Evolutionary conservation across 1,140 invertebrate genomes (phyloP).

Genomic region (Gryllus bimaculatus): DNA sequence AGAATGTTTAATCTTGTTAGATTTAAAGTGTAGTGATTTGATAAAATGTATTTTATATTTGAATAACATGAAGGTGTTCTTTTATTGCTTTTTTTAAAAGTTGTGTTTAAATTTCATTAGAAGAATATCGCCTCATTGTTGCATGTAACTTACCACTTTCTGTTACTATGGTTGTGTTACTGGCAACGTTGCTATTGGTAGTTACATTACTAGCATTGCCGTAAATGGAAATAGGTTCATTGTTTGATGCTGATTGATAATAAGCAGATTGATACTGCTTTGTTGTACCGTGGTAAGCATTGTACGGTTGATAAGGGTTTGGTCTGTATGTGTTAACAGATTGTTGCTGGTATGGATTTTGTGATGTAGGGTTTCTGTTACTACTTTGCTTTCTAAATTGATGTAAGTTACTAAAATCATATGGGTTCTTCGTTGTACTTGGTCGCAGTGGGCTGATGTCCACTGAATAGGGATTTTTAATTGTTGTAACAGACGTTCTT

Average conservation of each 20-base stretch:
- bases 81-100: too few relatives aligned
- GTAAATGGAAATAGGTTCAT: not conserved
- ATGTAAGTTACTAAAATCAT: constrained; percentile 17
- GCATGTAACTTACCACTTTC: not conserved
- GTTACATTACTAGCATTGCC: not conserved
- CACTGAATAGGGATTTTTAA: not conserved
- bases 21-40: too few relatives aligned
- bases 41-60: too few relatives aligned
- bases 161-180: not conserved
- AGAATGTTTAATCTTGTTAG: too few relatives aligned
- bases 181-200: not conserved
- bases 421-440: constrained; percentile 19
- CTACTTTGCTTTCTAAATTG: constrained; percentile 7
- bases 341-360: not conserved
- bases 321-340: not conserved
- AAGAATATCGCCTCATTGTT: too few relatives aligned
- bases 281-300: not conserved
- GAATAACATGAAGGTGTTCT: too few relatives aligned
- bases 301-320: constrained; percentile 2
- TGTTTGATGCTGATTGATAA: constrained; percentile 7
- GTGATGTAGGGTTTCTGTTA: constrained; percentile 7
- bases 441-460: too few relatives aligned
- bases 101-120: too few relatives aligned
- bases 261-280: constrained; percentile 6
- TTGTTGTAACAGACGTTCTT: not conserved